A percentile compares a stretch with the other conserved stretches of the same genome.
Evolutionary conservation across 2,113 vertebrate genomes (phyloP).

Genomic region (Pelecanoides urinatrix): DNA sequence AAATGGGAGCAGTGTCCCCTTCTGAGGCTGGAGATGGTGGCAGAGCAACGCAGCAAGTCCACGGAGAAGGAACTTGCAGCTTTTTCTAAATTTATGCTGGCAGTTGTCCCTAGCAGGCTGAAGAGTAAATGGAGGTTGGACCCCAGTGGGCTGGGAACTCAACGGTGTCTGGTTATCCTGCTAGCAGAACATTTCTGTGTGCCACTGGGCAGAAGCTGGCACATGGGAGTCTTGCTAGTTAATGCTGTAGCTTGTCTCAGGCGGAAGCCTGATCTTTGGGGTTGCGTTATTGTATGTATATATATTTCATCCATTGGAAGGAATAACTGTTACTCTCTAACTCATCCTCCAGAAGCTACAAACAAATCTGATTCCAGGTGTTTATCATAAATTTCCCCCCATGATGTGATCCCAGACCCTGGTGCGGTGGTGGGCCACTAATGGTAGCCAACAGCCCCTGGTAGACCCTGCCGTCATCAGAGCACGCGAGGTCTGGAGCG

Average conservation of each 20-base stretch:
- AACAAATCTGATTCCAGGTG: background rate
- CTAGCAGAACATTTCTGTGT: background rate
- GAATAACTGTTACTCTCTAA: no score
- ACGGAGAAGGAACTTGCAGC: background rate
- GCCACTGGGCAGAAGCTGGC: background rate
- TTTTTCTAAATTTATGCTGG: background rate
- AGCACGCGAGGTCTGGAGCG: rapidly evolving
- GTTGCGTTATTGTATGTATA: rapidly evolving
- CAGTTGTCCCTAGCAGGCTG: background rate
- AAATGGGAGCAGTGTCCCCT: background rate
- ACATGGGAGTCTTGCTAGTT: rapidly evolving
- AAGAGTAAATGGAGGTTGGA: background rate
- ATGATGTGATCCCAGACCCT: background rate
- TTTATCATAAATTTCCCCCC: background rate
- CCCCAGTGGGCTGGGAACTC: background rate
- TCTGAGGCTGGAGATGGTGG: background rate
- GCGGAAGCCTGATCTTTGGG: no score
- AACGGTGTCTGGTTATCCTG: rapidly evolving
- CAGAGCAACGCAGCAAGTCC: background rate
- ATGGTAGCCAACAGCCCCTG: background rate
- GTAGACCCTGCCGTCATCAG: rapidly evolving
- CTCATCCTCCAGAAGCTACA: background rate
- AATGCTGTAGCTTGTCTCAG: background rate
- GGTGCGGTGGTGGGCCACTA: background rate
- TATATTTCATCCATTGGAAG: background rate